Evolutionary conservation across 2,113 vertebrate genomes (phyloP), one percentile per base, ranked within the genome.

Genomic region (Psammodynastes pulverulentus): DNA sequence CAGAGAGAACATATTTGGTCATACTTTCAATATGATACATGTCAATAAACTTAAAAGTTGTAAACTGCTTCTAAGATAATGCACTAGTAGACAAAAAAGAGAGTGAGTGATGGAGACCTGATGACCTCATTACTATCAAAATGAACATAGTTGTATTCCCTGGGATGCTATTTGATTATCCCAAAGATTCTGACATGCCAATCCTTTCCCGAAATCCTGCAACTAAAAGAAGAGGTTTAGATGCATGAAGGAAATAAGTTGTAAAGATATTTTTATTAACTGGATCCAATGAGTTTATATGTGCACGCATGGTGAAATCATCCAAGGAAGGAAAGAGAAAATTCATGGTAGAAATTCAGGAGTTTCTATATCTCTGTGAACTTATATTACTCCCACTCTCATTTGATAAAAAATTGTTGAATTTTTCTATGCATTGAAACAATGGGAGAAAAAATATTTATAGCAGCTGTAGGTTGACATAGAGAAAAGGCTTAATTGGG

Each of bases 31-130:
- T 67, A 84, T 0, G 0, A 86, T 87, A 92, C 89, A 91, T 39
- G 12, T 86, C 54, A 94, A 89, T 95, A 93, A 95, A 95, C 89
- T 39, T 92, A 39, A 92, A 92, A 92, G 94, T 95, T 95, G 94
- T 88, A 94, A 94, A 92, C 93, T 89, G 92, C 89, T 86, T 95
- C 39, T 95, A 92, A 93, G 86, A 88, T 95, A 93, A 93, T 87
- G 90, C 0, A 9, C 91, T 90, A 10, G 0, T 39, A 79, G 34
- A 34, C 10, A 39, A 13, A 51, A 51, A 17, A 48, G 39, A 86
- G 84, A 94, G 92, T 46, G 92, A 26, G 85, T 67, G 92, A 79
- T 84, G 91, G 92, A 93, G 94, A 94, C 92, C 84, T 93, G 52
- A 87, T 93, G 95, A 93, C 91, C 94, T 95, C 56, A 43, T 86